Conservation (phyloP, 2,797 vertebrate species). For the Pangasius djambal region DNA sequence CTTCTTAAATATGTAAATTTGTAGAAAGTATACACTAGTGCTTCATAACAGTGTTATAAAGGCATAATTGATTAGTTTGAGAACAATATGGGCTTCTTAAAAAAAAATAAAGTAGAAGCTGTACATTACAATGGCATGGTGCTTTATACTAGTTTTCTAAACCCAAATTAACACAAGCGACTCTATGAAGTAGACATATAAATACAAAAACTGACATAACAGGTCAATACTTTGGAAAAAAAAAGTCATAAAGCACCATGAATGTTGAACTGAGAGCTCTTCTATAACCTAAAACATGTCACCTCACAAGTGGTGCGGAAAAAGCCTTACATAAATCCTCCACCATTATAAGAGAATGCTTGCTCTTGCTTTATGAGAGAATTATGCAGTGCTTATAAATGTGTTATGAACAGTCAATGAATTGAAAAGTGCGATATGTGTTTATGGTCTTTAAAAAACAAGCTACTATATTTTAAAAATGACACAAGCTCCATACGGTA, state of each 20-base stretch:
- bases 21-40: not conserved
- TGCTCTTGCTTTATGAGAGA: not conserved
- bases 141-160: not conserved
- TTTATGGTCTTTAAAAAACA: not conserved
- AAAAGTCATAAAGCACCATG: not conserved
- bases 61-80: not conserved
- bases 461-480: not conserved
- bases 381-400: not conserved
- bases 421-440: not conserved
- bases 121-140: not conserved
- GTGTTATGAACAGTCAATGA: not conserved
- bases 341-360: not conserved
- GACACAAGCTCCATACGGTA: not conserved
- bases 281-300: not conserved
- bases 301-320: not conserved
- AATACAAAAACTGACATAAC: not conserved
- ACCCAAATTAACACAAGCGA: not conserved
- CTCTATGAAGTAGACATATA: not conserved
- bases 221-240: not conserved
- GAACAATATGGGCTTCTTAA: not conserved
- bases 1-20: not conserved
- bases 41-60: conserved; percentile 2
- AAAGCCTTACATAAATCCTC: not conserved
- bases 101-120: not conserved
- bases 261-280: not conserved